Evolutionary conservation across 2,113 vertebrate species (phyloP).

Genomic region (Phyllostomus discolor): DNA sequence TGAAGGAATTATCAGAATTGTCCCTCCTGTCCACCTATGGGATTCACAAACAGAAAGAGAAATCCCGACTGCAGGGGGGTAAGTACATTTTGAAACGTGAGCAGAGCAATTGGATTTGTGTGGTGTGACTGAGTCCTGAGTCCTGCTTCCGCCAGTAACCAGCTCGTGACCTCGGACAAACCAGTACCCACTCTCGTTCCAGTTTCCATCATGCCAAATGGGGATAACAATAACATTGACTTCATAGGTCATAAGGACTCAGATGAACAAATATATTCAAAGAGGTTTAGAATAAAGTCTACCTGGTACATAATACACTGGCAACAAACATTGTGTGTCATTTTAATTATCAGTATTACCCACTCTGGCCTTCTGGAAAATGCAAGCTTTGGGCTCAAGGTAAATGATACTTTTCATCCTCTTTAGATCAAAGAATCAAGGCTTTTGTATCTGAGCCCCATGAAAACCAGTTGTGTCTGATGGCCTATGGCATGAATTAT

Average conservation of each 20-base stretch:
- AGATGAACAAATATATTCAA: background rate
- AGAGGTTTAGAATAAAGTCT: background rate
- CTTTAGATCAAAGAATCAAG: background rate
- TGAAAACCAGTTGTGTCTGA: background rate
- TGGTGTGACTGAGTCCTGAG: background rate
- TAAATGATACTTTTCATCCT: background rate
- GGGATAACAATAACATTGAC: background rate
- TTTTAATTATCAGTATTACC: background rate
- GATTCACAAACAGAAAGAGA: conserved; percentile 85
- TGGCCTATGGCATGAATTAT: background rate
- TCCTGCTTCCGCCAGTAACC: background rate
- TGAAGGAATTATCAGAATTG: conserved; percentile 85
- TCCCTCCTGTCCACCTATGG: conserved; percentile 82
- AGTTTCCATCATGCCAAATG: background rate
- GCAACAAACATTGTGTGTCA: background rate
- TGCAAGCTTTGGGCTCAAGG: background rate
- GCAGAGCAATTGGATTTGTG: background rate
- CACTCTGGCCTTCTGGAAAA: background rate
- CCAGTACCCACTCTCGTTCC: background rate
- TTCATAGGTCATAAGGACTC: background rate
- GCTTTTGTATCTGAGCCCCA: background rate
- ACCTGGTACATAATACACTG: background rate
- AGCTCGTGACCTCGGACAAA: background rate
- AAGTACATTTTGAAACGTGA: conserved; percentile 43
- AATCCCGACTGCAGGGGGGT: conserved; percentile 90